These are phyloP conservation scores for Cynodonichthys magdalenae DNA, from an alignment of 2,797 vertebrate genomes.

Conservation along the genomic window DNA sequence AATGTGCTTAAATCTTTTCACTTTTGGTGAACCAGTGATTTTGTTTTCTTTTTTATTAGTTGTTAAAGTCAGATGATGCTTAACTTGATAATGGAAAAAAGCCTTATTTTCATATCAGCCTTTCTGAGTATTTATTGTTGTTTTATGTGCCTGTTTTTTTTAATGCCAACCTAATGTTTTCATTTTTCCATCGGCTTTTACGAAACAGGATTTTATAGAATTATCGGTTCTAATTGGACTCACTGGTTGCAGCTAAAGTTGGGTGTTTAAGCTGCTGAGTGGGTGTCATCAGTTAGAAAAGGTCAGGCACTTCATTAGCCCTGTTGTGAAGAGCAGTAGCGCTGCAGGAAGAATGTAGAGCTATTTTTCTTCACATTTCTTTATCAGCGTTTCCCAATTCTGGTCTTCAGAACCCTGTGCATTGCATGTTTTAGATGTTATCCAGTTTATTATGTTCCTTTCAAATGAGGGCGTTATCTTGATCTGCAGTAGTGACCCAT, in stretches of 20 bases:
- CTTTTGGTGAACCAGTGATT: neutral
- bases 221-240: slow-evolving; percentile 40
- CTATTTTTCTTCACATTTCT: slow-evolving; percentile 12
- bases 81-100: slow-evolving; percentile 22
- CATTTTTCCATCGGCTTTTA: neutral
- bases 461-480: neutral
- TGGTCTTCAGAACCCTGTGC: neutral
- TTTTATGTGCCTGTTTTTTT: neutral
- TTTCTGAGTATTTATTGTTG: neutral
- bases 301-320: slow-evolving; percentile 59
- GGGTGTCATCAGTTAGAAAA: slow-evolving; percentile 42
- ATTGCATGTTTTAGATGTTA: slow-evolving; percentile 3
- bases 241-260: slow-evolving; percentile 34
- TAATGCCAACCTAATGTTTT: slow-evolving; percentile 15
- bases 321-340: slow-evolving; percentile 24
- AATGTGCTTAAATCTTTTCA: neutral
- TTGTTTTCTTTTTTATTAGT: neutral
- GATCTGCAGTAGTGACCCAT: neutral
- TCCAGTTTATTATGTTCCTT: neutral
- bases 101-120: neutral
- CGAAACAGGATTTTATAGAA: slow-evolving; percentile 11
- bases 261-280: slow-evolving; percentile 52
- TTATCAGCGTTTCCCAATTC: neutral
- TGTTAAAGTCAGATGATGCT: no score
- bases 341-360: slow-evolving; percentile 2